A percentile compares a stretch with the other conserved stretches of the same genome.
Evolutionary conservation across 92 coral and sea anemone genomes (phyloP).

Genomic region (Phymanthus crucifer): DNA sequence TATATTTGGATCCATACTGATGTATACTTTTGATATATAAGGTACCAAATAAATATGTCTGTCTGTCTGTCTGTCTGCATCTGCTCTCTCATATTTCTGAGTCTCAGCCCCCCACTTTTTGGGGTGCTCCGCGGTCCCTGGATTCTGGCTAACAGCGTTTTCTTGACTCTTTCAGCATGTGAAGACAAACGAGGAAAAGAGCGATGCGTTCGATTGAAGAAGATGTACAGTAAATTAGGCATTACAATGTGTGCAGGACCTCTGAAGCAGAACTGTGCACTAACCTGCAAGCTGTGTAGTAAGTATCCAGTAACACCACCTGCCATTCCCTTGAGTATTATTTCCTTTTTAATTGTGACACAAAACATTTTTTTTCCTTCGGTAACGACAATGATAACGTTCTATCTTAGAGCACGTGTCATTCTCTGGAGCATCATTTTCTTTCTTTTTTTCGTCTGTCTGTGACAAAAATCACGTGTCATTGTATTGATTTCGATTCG

Average conservation of each 20-base stretch:
- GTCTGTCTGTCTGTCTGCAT: too few species aligned
- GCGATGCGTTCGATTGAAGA: not conserved
- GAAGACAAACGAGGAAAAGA: not conserved
- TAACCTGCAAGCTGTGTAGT: slow-evolving; percentile 9
- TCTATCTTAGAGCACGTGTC: not conserved
- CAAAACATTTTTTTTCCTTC: not conserved
- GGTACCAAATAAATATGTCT: too few species aligned
- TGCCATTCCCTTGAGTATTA: too few species aligned
- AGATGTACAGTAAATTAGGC: not conserved
- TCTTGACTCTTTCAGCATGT: not conserved
- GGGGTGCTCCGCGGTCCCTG: too few species aligned
- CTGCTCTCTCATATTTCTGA: too few species aligned
- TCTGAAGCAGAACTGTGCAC: not conserved
- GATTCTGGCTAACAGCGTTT: not conserved
- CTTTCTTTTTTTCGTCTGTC: not conserved
- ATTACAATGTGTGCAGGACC: not conserved
- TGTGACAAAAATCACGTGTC: not conserved
- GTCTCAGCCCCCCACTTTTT: too few species aligned
- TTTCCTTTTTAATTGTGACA: too few species aligned
- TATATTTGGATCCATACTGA: too few species aligned
- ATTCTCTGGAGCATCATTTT: not conserved
- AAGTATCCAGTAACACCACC: too few species aligned
- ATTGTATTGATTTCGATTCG: too few species aligned
- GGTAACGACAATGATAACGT: too few species aligned
- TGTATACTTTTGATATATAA: too few species aligned